Conservation (phyloP, 1,140 invertebrate genomes). For the Homalodisca vitripennis region DNA sequence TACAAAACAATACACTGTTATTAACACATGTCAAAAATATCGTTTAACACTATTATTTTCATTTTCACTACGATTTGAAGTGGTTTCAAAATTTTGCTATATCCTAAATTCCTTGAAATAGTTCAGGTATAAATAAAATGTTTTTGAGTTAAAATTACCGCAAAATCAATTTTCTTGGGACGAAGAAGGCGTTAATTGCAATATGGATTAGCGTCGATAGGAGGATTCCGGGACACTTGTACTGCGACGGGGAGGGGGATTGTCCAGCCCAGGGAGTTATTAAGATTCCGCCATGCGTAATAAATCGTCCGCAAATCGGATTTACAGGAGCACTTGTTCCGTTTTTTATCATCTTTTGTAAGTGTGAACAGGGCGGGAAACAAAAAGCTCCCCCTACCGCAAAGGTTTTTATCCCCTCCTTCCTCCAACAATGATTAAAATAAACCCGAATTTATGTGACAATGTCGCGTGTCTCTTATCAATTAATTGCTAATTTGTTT, state of each 20-base stretch:
- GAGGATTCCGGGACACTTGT: background rate
- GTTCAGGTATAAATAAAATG: too few relatives aligned
- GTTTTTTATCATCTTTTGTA: slow-evolving; percentile 27
- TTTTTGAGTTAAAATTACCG: too few relatives aligned
- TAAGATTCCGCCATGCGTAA: slow-evolving; percentile 23
- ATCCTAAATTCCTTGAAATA: too few relatives aligned
- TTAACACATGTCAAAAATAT: too few relatives aligned
- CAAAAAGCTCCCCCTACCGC: background rate
- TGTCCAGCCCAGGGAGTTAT: background rate
- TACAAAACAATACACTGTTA: too few relatives aligned
- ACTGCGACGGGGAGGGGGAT: background rate
- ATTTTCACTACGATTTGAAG: too few relatives aligned
- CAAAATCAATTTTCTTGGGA: slow-evolving; percentile 9
- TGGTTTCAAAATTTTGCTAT: too few relatives aligned
- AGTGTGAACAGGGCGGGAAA: slow-evolving; percentile 12
- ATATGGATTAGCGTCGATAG: slow-evolving; percentile 19
- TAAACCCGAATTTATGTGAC: slow-evolving; percentile 31
- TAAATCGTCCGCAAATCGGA: slow-evolving; percentile 24
- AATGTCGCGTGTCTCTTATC: slow-evolving; percentile 7
- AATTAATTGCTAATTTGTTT: slow-evolving; percentile 34
- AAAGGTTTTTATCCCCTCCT: slow-evolving; percentile 19
- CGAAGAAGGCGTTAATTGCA: slow-evolving; percentile 18
- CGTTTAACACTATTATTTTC: too few relatives aligned
- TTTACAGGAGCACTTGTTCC: slow-evolving; percentile 23
- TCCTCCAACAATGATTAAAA: slow-evolving; percentile 28